These are phyloP conservation scores for Pteromalus puparum DNA, from an alignment of 1,140 invertebrate species.

Conservation along the genomic window DNA sequence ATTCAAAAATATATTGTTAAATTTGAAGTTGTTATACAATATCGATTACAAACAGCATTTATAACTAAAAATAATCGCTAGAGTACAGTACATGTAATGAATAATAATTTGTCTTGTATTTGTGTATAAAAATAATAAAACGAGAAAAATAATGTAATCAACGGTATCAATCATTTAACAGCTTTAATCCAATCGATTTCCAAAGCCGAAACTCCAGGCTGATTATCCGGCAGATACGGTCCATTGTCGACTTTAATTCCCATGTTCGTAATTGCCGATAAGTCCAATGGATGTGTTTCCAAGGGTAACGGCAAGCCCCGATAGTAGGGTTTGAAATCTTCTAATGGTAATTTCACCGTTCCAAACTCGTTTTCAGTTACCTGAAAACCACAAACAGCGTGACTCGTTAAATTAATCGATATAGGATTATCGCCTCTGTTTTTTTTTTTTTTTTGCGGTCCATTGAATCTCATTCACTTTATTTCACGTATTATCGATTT, in stretches of 20 bases:
- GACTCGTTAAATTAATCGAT: not conserved
- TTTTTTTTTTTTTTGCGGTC: not conserved
- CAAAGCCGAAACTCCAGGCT: slow-evolving; percentile 79
- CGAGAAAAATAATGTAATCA: not conserved
- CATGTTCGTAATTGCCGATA: slow-evolving; percentile 77
- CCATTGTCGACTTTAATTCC: slow-evolving; percentile 82
- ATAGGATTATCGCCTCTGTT: not conserved
- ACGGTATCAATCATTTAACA: slow-evolving; percentile 59
- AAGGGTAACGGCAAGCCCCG: slow-evolving; percentile 75
- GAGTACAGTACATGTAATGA: too few relatives aligned
- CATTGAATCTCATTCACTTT: not conserved
- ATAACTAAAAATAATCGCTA: not conserved
- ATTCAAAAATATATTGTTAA: too few relatives aligned
- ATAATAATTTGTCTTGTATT: not conserved
- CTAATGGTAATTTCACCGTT: slow-evolving; percentile 75
- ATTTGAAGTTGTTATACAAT: not conserved
- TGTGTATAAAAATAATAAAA: not conserved
- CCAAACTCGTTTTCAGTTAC: slow-evolving; percentile 77
- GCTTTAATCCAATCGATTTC: slow-evolving; percentile 81
- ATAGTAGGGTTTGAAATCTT: slow-evolving; percentile 80
- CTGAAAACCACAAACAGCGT: slow-evolving; percentile 61
- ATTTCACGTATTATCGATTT: too few relatives aligned
- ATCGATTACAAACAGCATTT: not conserved
- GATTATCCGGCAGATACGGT: slow-evolving; percentile 80
- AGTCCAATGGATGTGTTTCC: slow-evolving; percentile 77